phyloP scores from a whole-genome alignment of 2,113 vertebrate species.

The Nerophis ophidion region DNA sequence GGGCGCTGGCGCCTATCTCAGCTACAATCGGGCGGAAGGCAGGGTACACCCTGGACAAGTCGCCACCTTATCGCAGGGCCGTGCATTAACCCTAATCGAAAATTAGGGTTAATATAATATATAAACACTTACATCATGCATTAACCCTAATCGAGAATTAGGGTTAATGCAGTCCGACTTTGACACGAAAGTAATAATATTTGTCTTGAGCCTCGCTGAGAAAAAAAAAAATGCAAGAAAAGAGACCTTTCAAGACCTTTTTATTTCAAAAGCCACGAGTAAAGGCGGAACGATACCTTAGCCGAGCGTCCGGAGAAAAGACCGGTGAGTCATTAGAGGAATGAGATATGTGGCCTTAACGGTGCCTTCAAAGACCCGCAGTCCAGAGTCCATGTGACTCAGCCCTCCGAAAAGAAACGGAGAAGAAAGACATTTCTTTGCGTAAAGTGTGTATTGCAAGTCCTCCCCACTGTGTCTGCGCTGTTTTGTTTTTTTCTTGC shows the following conservation, averaged over 20 bases:
- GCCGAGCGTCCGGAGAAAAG: conserved; percentile 18
- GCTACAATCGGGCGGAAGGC: too few species aligned
- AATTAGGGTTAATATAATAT: too few species aligned
- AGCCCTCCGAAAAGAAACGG: conserved; percentile 51
- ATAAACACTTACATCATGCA: too few species aligned
- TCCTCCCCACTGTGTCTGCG: conserved; percentile 27
- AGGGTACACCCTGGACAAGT: too few species aligned
- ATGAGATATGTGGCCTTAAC: conserved; percentile 46
- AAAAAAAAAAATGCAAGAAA: conserved; percentile 13
- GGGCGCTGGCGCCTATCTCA: too few species aligned
- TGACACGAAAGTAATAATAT: not conserved
- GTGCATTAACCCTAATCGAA: too few species aligned
- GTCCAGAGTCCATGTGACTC: conserved; percentile 47
- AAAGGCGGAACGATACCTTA: conserved; percentile 14
- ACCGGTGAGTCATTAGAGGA: conserved; percentile 41
- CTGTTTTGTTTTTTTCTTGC: conserved; percentile 49
- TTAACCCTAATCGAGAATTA: too few species aligned
- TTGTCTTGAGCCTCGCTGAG: not conserved
- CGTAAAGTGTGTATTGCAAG: conserved; percentile 47
- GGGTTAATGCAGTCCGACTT: not conserved
- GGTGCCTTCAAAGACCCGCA: conserved; percentile 28
- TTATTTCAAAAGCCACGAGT: conserved; percentile 13
- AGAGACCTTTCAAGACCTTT: conserved; percentile 22
- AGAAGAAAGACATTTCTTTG: conserved; percentile 48
- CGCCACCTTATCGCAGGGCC: too few species aligned